Conservation (phyloP, 2,888 invertebrate species). For the Venustoraphidia nigricollis region DNA sequence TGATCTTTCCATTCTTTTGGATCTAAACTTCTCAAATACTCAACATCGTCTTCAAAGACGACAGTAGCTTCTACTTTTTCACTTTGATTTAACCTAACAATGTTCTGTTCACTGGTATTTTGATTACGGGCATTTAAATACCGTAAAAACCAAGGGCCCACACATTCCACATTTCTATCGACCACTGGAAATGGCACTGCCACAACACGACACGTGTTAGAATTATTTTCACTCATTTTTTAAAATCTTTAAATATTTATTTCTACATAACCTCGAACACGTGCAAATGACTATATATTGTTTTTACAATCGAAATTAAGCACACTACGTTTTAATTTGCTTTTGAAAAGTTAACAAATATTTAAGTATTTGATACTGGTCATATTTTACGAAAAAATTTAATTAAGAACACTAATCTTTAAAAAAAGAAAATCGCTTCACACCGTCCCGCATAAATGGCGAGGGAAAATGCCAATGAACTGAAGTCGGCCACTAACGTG, state of each 20-base stretch:
- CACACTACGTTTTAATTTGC: no score
- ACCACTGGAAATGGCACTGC: constrained; percentile 25
- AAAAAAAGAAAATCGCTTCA: no score
- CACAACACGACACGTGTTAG: constrained; percentile 20
- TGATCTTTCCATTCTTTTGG: constrained; percentile 97
- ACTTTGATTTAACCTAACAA: constrained; percentile 9
- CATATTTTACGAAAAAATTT: no score
- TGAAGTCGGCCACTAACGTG: no score
- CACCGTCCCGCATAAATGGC: no score
- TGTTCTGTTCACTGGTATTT: constrained; percentile 11
- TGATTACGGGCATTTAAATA: constrained; percentile 20
- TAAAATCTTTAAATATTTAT: not conserved
- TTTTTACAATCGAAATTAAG: no score
- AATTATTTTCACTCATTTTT: constrained; percentile 20
- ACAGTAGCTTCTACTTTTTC: constrained; percentile 25
- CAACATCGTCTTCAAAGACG: constrained; percentile 56
- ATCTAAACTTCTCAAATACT: constrained; percentile 73
- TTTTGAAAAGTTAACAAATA: no score
- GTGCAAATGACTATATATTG: not conserved
- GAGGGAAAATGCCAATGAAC: no score
- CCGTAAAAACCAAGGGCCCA: constrained; percentile 33
- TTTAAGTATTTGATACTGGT: no score
- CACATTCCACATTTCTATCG: constrained; percentile 32
- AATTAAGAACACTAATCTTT: no score
- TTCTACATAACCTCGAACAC: constrained; percentile 13